Base-by-base conservation (phyloP, 2,113 vertebrate species). In the Tinamus guttatus region DNA sequence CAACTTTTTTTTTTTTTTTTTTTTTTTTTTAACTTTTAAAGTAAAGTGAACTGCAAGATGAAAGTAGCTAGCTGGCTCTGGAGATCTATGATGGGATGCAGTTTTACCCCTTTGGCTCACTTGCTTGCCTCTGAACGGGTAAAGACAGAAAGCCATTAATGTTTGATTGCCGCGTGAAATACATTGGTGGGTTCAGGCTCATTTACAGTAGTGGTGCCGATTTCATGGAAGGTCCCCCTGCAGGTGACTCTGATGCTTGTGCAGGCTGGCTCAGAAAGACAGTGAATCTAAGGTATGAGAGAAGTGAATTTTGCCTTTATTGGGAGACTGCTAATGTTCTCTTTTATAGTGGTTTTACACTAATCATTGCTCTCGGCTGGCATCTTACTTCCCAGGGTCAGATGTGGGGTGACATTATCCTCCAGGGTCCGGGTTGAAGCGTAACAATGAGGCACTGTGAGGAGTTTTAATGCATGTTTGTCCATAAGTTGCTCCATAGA, bases 111-210 rank as follows among this genome's bases (percentile, higher is more conserved):
- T 85, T 89, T 71, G 28, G 70, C 45, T 40, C 76, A 74, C 68
- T 34, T 14, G 65, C 70, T 89, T 54, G 56, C 40, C 27, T 94
- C 64, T 68, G 75, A 40, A 58, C 36, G 70, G 40, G 85, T 88
- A 32, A 84, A 90, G 84, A 8, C 80, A 87, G 52, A 96, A 94
- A 51, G 16, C 43, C 36, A 38, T 93, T 89, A 70, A 34, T 38
- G 32, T 87, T 91, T 89, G 89, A 89, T 82, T 89, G 67, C 70
- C 92, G 27, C 49, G 82, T 76, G 54, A 69, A 91, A 70, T 82
- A 56, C 74, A 70, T 51, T 34, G 51, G 49, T 89, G 93, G 71
- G 36, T 52, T 87, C 74, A 85, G 34, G 13, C 40, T 87, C 27
- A 28, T 5, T 58, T 60, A 15, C 63, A 89, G 20, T 6, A 54